These are phyloP conservation scores for Tragelaphus scriptus DNA, from an alignment of 2,113 vertebrate species.

Conservation along the genomic window DNA sequence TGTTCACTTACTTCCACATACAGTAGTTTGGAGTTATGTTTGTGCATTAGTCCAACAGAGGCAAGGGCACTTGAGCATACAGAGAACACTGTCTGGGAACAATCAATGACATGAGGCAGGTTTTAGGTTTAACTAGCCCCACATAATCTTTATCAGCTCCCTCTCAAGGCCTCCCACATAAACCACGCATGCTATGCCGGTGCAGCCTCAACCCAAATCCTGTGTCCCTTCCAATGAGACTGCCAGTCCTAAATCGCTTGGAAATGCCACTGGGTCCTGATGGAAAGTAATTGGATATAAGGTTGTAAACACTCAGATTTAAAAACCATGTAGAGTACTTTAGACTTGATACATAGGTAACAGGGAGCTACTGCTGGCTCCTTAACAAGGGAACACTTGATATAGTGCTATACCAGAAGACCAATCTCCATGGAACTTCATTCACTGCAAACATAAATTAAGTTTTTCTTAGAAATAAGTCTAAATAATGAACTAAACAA, in stretches of 20 bases:
- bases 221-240: not conserved
- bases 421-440: not conserved
- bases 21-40: no score
- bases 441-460: slow-evolving; percentile 2
- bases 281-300: not conserved
- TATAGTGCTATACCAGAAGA: not conserved
- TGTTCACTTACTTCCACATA: not conserved
- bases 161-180: not conserved
- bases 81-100: not conserved
- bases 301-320: not conserved
- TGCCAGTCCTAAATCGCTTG: not conserved
- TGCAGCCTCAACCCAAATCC: not conserved
- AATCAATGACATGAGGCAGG: no score
- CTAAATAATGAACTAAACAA: slow-evolving; percentile 49
- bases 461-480: slow-evolving; percentile 43
- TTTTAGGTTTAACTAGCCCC: not conserved
- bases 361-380: not conserved
- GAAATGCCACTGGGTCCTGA: no score
- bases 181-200: not conserved
- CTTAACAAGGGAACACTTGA: not conserved
- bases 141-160: not conserved
- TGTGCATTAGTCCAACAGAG: not conserved
- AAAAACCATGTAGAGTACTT: not conserved
- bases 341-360: not conserved
- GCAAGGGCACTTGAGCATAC: not conserved